Evolutionary conservation across 2,888 invertebrate species (phyloP).

Genomic region (Enchytraeus crypticus): DNA sequence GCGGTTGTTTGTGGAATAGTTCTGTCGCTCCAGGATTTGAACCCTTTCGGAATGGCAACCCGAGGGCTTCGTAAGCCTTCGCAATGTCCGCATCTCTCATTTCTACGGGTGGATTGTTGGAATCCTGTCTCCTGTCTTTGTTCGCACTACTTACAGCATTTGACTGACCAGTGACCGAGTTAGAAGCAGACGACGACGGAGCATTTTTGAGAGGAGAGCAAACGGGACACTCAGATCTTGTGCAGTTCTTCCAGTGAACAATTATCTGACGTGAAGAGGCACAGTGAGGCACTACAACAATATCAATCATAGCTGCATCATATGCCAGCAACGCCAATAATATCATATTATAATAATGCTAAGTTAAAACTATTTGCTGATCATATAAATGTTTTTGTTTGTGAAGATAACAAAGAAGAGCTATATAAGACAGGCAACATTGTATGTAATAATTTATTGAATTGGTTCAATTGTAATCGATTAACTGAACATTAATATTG

Average conservation of each 20-base stretch:
- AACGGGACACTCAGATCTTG: conserved; percentile 88
- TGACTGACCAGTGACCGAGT: not conserved
- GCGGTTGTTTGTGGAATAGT: no score
- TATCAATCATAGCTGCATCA: no score
- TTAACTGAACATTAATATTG: no score
- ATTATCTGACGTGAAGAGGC: conserved; percentile 97
- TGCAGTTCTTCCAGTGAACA: conserved; percentile 97
- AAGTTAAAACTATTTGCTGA: no score
- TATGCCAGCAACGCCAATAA: no score
- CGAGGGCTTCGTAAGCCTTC: conserved; percentile 1
- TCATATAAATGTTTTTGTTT: no score
- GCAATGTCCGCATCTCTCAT: not conserved
- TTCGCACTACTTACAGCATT: not conserved
- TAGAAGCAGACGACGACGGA: not conserved
- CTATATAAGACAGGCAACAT: no score
- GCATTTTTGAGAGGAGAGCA: conserved; percentile 86
- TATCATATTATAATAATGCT: no score
- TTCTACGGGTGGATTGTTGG: not conserved
- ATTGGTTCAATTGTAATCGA: no score
- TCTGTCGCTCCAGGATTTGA: not conserved
- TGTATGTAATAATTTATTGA: no score
- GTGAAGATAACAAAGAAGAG: no score
- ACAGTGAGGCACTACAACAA: conserved; percentile 72
- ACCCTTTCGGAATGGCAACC: not conserved
- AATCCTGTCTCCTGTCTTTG: not conserved